Conservation (phyloP, 2,888 invertebrate species). For the Zygothrica quintamaculata region DNA sequence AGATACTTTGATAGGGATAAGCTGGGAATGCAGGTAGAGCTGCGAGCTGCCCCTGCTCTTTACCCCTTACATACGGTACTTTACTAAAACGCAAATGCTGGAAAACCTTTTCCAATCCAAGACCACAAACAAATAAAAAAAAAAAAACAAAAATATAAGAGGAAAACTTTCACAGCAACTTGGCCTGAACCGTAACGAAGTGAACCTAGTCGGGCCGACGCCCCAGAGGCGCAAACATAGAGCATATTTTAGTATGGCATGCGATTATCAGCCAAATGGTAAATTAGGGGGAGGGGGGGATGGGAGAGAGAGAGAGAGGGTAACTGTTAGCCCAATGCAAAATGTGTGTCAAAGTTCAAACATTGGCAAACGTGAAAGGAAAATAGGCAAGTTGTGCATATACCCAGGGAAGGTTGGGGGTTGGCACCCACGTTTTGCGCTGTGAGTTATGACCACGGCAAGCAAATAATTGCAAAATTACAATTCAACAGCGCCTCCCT, state of each 20-base stretch:
- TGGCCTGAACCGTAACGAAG: slow-evolving; percentile 7
- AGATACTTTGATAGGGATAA: slow-evolving; percentile 39
- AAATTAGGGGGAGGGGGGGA: too few species aligned
- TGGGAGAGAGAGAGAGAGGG: slow-evolving; percentile 20
- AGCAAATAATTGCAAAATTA: slow-evolving; percentile 79
- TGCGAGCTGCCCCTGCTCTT: slow-evolving; percentile 2
- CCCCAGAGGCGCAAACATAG: slow-evolving; percentile 69
- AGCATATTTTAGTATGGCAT: slow-evolving; percentile 69
- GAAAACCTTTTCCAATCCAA: slow-evolving; percentile 55
- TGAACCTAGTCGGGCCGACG: slow-evolving; percentile 46
- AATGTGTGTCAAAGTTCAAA: slow-evolving; percentile 78
- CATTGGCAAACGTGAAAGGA: slow-evolving; percentile 73
- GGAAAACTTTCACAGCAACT: slow-evolving; percentile 65
- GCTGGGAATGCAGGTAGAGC: slow-evolving; percentile 25
- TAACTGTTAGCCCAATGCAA: slow-evolving; percentile 47
- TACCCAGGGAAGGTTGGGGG: slow-evolving; percentile 13
- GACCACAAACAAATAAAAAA: too few species aligned
- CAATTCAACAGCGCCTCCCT: slow-evolving; percentile 45
- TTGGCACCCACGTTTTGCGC: slow-evolving; percentile 54
- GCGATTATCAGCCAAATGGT: slow-evolving; percentile 66
- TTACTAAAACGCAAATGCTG: slow-evolving; percentile 36
- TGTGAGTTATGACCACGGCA: slow-evolving; percentile 74
- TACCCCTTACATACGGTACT: too few species aligned
- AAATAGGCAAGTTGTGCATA: slow-evolving; percentile 45
- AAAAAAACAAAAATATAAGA: too few species aligned